phyloP scores from a whole-genome alignment of 2,113 vertebrate genomes.

The Andinoacara biseriatus region DNA sequence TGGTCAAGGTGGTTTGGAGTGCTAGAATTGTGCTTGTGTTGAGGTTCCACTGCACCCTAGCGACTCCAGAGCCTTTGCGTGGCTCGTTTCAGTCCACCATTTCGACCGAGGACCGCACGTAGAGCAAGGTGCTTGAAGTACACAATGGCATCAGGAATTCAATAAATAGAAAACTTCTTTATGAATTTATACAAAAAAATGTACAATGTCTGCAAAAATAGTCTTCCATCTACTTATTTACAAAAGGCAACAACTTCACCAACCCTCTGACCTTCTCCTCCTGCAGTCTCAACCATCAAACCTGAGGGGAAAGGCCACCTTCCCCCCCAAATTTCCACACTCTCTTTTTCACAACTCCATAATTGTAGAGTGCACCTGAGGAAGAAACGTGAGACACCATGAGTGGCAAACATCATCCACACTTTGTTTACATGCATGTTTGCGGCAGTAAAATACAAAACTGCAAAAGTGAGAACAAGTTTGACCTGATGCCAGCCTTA shows the following conservation, averaged over 20 bases:
- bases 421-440: not conserved
- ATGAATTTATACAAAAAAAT: constrained; percentile 79
- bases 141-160: constrained; percentile 67
- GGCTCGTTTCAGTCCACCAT: constrained; percentile 84
- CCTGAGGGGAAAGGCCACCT: constrained; percentile 88
- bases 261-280: constrained; percentile 66
- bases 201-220: constrained; percentile 75
- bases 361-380: constrained; percentile 91
- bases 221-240: constrained; percentile 71
- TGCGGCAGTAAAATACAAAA: not conserved
- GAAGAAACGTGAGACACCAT: constrained; percentile 36
- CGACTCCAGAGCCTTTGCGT: constrained; percentile 75
- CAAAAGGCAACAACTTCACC: constrained; percentile 78
- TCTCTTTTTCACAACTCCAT: constrained; percentile 91
- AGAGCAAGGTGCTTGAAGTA: constrained; percentile 75
- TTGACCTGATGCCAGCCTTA: not conserved
- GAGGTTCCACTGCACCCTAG: constrained; percentile 84
- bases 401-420: not conserved
- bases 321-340: constrained; percentile 76
- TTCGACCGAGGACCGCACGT: constrained; percentile 60
- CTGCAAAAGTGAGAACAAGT: constrained; percentile 3
- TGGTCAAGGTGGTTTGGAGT: constrained; percentile 58
- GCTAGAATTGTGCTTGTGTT: constrained; percentile 87
- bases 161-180: constrained; percentile 67
- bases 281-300: constrained; percentile 79